These are phyloP conservation scores for Tenthredo scrophulariae DNA, from an alignment of 2,888 invertebrate species.

Conservation along the genomic window DNA sequence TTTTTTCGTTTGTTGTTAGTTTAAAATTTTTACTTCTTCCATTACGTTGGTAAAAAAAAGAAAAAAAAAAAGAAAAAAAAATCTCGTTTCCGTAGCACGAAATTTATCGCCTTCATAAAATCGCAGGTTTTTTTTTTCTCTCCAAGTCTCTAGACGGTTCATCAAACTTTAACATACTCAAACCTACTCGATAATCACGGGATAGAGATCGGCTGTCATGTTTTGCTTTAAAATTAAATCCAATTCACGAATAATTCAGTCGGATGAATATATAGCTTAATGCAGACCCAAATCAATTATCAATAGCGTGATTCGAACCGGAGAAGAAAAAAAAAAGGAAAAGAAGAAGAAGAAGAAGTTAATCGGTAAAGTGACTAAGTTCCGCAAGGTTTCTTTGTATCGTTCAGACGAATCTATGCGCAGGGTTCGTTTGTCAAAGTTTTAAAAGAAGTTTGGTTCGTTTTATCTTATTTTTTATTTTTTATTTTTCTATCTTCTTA, in stretches of 20 bases:
- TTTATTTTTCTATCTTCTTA: too few species aligned
- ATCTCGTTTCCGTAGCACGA: background rate
- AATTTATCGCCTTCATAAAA: background rate
- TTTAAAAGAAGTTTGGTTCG: constrained; percentile 21
- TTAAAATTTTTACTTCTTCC: background rate
- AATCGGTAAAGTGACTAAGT: constrained; percentile 9
- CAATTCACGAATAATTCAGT: background rate
- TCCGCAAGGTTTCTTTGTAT: background rate
- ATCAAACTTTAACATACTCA: background rate
- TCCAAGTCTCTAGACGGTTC: background rate
- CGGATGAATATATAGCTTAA: background rate
- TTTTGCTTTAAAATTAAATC: background rate
- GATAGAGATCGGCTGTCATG: background rate
- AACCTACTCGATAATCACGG: background rate
- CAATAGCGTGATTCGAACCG: background rate
- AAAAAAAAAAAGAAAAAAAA: background rate
- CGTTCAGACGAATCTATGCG: background rate
- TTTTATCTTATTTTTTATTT: too few species aligned
- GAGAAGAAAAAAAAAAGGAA: background rate
- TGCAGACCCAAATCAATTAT: background rate
- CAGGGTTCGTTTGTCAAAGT: background rate
- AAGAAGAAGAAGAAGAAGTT: background rate
- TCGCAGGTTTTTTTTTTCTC: background rate
- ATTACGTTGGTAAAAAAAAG: too few species aligned
- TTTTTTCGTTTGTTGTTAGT: background rate